These are phyloP conservation scores for Ophion ventricosus DNA, from an alignment of 2,888 invertebrate species.

Conservation along the genomic window DNA sequence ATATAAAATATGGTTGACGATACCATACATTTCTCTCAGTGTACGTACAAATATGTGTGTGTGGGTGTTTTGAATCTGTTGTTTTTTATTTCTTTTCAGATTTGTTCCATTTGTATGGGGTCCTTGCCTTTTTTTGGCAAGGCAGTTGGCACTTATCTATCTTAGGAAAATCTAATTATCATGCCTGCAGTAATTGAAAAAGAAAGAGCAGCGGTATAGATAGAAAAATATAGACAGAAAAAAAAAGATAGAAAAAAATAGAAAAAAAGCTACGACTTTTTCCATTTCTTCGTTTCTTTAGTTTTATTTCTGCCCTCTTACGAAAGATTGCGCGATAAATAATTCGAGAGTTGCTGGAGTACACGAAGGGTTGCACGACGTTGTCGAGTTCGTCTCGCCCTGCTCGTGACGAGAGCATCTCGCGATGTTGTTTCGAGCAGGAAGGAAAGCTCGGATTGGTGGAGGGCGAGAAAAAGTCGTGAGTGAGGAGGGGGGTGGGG, in stretches of 20 bases:
- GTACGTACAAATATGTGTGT: too few relatives aligned
- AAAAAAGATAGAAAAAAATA: too few relatives aligned
- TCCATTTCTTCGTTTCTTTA: background rate
- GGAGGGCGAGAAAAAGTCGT: slow-evolving; percentile 4
- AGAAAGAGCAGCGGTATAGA: background rate
- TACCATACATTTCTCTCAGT: too few relatives aligned
- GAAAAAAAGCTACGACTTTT: too few relatives aligned
- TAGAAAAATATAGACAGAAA: too few relatives aligned
- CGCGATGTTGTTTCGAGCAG: slow-evolving; percentile 8
- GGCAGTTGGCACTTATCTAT: background rate
- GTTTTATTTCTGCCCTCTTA: background rate
- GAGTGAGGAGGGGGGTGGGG: too few relatives aligned
- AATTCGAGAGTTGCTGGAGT: slow-evolving; percentile 12
- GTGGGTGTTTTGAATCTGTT: too few relatives aligned
- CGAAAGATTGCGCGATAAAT: slow-evolving; percentile 33
- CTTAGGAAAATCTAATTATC: background rate
- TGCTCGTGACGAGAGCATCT: slow-evolving; percentile 40
- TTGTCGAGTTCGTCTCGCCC: slow-evolving; percentile 23
- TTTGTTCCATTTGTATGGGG: too few relatives aligned
- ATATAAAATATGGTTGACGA: too few relatives aligned
- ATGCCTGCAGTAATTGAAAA: background rate
- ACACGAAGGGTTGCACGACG: background rate
- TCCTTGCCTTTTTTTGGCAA: too few relatives aligned
- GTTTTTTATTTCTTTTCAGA: too few relatives aligned
- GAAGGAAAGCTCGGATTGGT: slow-evolving; percentile 12